Evolutionary conservation across 1,140 invertebrate species (phyloP).

Genomic region (Drosophila cardini): DNA sequence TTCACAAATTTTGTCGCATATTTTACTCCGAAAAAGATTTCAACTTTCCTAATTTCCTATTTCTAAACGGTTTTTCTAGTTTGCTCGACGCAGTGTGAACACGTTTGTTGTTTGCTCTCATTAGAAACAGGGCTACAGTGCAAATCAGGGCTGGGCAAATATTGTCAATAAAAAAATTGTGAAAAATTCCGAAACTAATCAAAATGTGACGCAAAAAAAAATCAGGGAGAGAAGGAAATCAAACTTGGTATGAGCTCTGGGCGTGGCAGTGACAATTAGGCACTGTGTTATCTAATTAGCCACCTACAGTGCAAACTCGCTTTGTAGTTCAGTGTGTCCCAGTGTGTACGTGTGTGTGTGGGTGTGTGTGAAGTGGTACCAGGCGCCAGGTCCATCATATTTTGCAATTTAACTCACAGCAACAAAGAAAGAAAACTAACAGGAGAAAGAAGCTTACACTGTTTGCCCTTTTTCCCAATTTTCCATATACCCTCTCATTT

Average conservation of each 20-base stretch:
- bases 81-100: background rate
- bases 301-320: slow-evolving; percentile 50
- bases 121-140: slow-evolving; percentile 13
- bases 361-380: slow-evolving; percentile 73
- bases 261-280: slow-evolving; percentile 73
- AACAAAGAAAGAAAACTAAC: slow-evolving; percentile 22
- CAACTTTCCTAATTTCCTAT: background rate
- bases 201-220: slow-evolving; percentile 33
- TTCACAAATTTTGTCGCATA: too few species aligned
- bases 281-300: slow-evolving; percentile 77
- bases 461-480: slow-evolving; percentile 44
- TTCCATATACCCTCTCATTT: slow-evolving; percentile 44
- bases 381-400: slow-evolving; percentile 77
- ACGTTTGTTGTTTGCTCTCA: background rate
- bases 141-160: slow-evolving; percentile 70
- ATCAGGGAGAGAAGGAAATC: slow-evolving; percentile 9
- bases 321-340: slow-evolving; percentile 18
- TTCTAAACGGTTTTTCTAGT: background rate
- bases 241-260: slow-evolving; percentile 21
- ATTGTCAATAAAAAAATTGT: slow-evolving; percentile 47
- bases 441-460: slow-evolving; percentile 50
- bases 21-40: background rate
- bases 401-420: slow-evolving; percentile 70
- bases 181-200: slow-evolving; percentile 36
- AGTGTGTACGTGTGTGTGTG: slow-evolving; percentile 5